These are phyloP conservation scores for Girardia tigrina DNA, from an alignment of 2,888 invertebrate species.

Conservation along the genomic window DNA sequence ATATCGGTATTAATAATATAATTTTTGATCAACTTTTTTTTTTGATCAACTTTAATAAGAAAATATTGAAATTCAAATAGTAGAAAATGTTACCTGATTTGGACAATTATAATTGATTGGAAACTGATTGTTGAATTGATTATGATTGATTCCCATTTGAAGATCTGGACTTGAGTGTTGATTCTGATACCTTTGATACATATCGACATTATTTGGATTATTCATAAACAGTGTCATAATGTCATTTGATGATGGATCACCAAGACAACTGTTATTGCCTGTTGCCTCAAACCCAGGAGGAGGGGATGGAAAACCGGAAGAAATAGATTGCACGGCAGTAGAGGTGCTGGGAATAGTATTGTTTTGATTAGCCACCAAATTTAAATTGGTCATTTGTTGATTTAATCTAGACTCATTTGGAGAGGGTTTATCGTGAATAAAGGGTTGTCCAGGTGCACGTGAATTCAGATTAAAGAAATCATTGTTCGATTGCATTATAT, in stretches of 20 bases:
- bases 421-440: conserved; percentile 10
- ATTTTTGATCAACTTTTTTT: too few relatives aligned
- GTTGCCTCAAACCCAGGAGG: conserved; percentile 23
- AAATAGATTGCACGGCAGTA: conserved; percentile 8
- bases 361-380: not conserved
- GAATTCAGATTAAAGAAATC: not conserved
- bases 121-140: conserved; percentile 8
- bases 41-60: too few relatives aligned
- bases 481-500: not conserved
- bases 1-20: too few relatives aligned
- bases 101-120: conserved; percentile 6
- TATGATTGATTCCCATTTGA: conserved; percentile 14
- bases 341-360: conserved; percentile 9
- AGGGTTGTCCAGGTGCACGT: conserved; percentile 7
- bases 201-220: conserved; percentile 1
- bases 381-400: conserved; percentile 8
- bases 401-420: not conserved
- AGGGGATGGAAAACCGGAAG: conserved; percentile 13
- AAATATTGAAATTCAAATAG: too few relatives aligned
- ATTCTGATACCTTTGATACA: conserved; percentile 17
- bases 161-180: conserved; percentile 7
- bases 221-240: conserved; percentile 9
- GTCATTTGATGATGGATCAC: not conserved
- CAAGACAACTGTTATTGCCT: conserved; percentile 1
- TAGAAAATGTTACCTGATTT: conserved; percentile 23